Base-by-base conservation (phyloP, 92 coral and sea anemone genomes). In the Palythoa grandiflora region DNA sequence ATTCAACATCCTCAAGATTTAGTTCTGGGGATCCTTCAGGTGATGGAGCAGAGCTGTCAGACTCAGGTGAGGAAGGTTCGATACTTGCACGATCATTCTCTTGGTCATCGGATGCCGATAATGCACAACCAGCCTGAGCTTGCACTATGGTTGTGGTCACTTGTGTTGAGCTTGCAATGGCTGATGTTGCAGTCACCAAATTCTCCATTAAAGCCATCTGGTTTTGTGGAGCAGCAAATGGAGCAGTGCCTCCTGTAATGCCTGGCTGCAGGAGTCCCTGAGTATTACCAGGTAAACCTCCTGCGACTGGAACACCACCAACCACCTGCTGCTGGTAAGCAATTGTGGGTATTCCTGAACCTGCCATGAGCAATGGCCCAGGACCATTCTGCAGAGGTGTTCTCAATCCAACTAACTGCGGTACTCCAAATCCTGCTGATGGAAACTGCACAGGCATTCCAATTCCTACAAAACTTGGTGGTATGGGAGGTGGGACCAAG, bases 11-110 rank as follows among this genome's bases (percentile, higher is more conserved):
- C 11, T 91, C 98, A 35, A 97, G 91, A 60, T 92, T 93, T 48
- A 97, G 86, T 84, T 97, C 99, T 0, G 99, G 99, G 15, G 99
- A 97, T 2, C 99, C 99, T 17, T 90, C 93, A 3, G 99, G 99
- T 19, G 99, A 97, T 11, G 99, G 99, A 11, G 98, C 98, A 57
- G 99, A 97, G 65, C 86, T 83, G 73, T 91, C 98, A 19, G 99
- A 97, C 61, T 93, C 92, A 35, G 99, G 99, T 37, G 99, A 97
- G 66, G 78, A 86, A 28, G 17, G 72, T 52, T 78, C 73, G 51
- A 89, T 59, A 50, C 89, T 92, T 28, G 92, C 84, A 36, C 79
- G 75, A 17, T 70, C 72, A 68, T 75, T 83, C 4, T 87, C 79
- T 70, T 77, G 73, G 66, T 85, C 79, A 35, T 76, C 71, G 12